phyloP scores from a whole-genome alignment of 2,888 invertebrate species.

The Cryptophagus acutangulus region DNA sequence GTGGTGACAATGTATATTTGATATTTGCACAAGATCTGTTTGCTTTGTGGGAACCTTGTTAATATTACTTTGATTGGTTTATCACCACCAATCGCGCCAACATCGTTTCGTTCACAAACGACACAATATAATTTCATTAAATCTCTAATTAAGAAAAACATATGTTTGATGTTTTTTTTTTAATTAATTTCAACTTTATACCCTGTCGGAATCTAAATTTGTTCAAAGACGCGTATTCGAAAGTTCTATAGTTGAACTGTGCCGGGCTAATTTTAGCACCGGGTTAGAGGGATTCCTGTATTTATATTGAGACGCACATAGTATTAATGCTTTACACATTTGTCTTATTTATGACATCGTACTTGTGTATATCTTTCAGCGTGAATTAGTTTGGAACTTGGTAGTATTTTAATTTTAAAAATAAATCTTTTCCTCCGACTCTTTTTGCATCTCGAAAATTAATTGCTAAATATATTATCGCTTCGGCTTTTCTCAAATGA shows the following conservation, averaged over 20 bases:
- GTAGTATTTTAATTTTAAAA: slow-evolving; percentile 38
- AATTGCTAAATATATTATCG: slow-evolving; percentile 39
- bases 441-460: slow-evolving; percentile 34
- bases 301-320: slow-evolving; percentile 28
- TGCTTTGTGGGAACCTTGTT: slow-evolving; percentile 34
- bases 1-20: slow-evolving; percentile 37
- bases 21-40: slow-evolving; percentile 35
- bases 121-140: no score
- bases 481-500: slow-evolving; percentile 23
- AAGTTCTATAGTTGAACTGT: no score
- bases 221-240: no score
- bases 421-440: slow-evolving; percentile 40
- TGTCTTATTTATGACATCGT: slow-evolving; percentile 35
- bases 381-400: slow-evolving; percentile 40
- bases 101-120: no score
- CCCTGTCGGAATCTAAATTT: no score
- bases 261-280: slow-evolving; percentile 16
- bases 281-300: slow-evolving; percentile 15
- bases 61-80: slow-evolving; percentile 34
- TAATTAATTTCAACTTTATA: no score
- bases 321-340: slow-evolving; percentile 36
- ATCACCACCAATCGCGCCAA: no score
- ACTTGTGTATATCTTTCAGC: slow-evolving; percentile 40
- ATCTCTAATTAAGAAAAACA: no score
- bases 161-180: no score